A percentile compares a stretch with the other conserved stretches of the same genome.
Evolutionary conservation across 2,797 vertebrate species (phyloP).

Genomic region (Arctocebus calabarensis): DNA sequence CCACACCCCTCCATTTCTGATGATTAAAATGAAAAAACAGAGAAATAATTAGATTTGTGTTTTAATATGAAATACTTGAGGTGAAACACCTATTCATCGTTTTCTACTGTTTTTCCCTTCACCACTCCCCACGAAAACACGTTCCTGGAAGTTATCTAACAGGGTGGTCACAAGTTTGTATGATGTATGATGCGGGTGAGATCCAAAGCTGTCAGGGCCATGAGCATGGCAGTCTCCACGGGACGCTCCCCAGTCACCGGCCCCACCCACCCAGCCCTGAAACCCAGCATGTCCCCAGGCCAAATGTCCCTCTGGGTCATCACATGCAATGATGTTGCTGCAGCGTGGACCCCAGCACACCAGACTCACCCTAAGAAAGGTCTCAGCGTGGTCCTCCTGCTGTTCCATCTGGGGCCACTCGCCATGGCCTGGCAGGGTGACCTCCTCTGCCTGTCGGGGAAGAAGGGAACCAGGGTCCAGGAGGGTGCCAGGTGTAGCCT

Average conservation of each 20-base stretch:
- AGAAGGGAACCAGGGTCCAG: too few relatives aligned
- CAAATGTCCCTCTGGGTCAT: accelerated
- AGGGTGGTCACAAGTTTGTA: neutral
- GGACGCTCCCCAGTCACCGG: accelerated
- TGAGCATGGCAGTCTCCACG: too few relatives aligned
- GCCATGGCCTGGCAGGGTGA: accelerated
- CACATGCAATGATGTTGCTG: accelerated
- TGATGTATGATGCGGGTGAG: accelerated
- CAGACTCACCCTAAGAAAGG: accelerated
- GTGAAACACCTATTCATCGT: neutral
- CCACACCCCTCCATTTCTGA: neutral
- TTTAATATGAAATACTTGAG: neutral
- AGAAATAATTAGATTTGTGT: neutral
- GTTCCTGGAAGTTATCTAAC: neutral
- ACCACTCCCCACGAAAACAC: neutral
- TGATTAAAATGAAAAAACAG: neutral
- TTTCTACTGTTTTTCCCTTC: neutral
- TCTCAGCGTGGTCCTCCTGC: too few relatives aligned
- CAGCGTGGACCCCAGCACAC: accelerated
- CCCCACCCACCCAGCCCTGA: too few relatives aligned
- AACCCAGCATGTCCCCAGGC: neutral
- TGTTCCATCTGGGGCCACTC: too few relatives aligned
- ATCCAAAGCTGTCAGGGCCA: accelerated
- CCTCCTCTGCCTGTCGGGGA: accelerated
- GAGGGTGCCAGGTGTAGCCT: accelerated